Conservation (phyloP, 2,113 vertebrate species). For the Pangasianodon hypophthalmus region DNA sequence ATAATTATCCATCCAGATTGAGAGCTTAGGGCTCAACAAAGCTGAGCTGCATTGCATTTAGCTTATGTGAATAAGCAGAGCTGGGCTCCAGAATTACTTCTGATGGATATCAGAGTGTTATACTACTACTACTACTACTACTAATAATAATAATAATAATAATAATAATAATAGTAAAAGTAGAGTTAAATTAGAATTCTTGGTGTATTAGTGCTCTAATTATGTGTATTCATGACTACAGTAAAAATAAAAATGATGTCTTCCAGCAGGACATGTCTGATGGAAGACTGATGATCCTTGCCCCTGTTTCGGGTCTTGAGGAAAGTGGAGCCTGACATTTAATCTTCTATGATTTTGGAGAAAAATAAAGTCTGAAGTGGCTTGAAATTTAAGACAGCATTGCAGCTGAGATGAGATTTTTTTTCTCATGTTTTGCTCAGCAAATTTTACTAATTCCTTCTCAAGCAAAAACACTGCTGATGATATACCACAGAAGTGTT, state of each 20-base stretch:
- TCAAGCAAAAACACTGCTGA: not conserved
- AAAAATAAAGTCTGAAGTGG: not conserved
- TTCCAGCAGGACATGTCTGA: not conserved
- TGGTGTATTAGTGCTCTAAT: not conserved
- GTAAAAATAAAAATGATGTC: not conserved
- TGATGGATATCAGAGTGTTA: not conserved
- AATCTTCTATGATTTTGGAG: constrained; percentile 13
- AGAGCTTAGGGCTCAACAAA: not conserved
- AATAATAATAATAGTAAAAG: no score
- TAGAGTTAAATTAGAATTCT: no score
- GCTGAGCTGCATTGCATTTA: not conserved
- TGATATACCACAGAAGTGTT: not conserved
- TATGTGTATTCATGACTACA: not conserved
- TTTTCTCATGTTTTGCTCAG: not conserved
- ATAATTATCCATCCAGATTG: not conserved
- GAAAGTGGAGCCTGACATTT: constrained; percentile 18
- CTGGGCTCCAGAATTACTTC: not conserved
- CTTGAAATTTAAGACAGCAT: not conserved
- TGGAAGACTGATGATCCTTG: not conserved
- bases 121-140: not conserved
- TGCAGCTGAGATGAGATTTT: not conserved
- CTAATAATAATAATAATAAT: not conserved
- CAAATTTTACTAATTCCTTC: not conserved
- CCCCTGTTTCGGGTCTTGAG: not conserved
- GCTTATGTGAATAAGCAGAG: not conserved